Percentiles rank a stretch among this genome's conserved stretches.
phyloP scores from a whole-genome alignment of 2,113 vertebrate genomes.

The Microcebus jonahi region DNA sequence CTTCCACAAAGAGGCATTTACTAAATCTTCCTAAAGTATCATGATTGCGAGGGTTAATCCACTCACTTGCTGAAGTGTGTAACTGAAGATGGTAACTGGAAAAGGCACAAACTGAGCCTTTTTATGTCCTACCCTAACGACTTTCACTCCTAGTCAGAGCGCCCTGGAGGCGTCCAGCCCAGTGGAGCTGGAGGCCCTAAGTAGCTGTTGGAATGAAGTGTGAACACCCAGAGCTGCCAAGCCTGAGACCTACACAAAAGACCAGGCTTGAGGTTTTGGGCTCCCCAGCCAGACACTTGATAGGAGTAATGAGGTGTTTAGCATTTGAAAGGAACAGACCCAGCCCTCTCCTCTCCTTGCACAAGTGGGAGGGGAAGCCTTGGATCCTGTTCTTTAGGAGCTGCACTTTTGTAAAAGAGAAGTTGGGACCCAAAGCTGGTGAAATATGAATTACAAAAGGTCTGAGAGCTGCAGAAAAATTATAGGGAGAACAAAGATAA shows the following conservation, averaged over 20 bases:
- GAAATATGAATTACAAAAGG: not conserved
- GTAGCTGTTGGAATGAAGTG: conserved; percentile 64
- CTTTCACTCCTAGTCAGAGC: not conserved
- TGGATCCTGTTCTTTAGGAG: conserved; percentile 30
- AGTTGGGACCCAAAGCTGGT: not conserved
- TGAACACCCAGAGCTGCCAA: conserved; percentile 68
- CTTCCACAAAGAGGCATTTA: not conserved
- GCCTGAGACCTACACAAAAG: conserved; percentile 61
- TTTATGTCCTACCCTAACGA: not conserved
- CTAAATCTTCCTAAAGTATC: no score
- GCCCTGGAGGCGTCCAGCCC: conserved; percentile 16
- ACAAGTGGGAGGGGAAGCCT: not conserved
- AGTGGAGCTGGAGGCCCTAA: conserved; percentile 59
- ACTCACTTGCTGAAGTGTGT: not conserved
- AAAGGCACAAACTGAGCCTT: not conserved
- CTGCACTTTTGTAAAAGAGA: not conserved
- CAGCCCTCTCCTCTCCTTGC: not conserved
- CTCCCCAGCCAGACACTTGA: conserved; percentile 67
- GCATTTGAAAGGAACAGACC: conserved; percentile 62
- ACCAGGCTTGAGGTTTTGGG: conserved; percentile 62
- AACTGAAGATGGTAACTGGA: conserved; percentile 31
- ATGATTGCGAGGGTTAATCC: not conserved
- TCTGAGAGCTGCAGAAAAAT: not conserved
- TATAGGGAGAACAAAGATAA: not conserved
- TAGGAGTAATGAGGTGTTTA: conserved; percentile 74